phyloP scores from a whole-genome alignment of 1,140 invertebrate species.

The Halotydeus destructor region DNA sequence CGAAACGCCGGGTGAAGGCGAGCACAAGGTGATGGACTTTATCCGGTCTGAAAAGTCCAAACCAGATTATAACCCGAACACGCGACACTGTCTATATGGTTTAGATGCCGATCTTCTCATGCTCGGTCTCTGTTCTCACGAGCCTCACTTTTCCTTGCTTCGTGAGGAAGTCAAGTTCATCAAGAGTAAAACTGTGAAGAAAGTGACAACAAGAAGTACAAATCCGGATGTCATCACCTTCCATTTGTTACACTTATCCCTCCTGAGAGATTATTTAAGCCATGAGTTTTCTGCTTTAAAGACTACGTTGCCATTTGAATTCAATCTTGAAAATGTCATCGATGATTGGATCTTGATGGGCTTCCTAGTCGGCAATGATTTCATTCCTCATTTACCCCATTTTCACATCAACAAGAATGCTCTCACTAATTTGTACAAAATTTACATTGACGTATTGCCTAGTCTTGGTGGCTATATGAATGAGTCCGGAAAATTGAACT shows the following conservation, averaged over 20 bases:
- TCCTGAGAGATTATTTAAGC: conserved; percentile 77
- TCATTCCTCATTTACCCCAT: conserved; percentile 80
- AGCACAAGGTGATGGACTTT: conserved; percentile 97
- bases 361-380: conserved; percentile 93
- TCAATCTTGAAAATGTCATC: conserved; percentile 56
- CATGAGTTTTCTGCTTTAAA: conserved; percentile 66
- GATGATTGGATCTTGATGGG: conserved; percentile 72
- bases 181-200: conserved; percentile 7
- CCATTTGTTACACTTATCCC: conserved; percentile 68
- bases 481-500: conserved; percentile 60
- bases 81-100: conserved; percentile 80
- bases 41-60: conserved; percentile 65
- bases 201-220: conserved; percentile 16
- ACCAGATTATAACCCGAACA: conserved; percentile 62
- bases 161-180: conserved; percentile 56
- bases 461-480: conserved; percentile 78
- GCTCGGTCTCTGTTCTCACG: conserved; percentile 75
- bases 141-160: conserved; percentile 75
- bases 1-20: conserved; percentile 56
- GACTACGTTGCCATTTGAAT: conserved; percentile 40
- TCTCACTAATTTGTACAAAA: conserved; percentile 58
- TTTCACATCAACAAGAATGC: conserved; percentile 79
- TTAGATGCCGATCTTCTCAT: conserved; percentile 91
- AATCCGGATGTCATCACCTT: conserved; percentile 76
- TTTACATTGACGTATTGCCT: conserved; percentile 67